Conservation (phyloP, 2,888 invertebrate genomes). For the Calephelis perditalis region DNA sequence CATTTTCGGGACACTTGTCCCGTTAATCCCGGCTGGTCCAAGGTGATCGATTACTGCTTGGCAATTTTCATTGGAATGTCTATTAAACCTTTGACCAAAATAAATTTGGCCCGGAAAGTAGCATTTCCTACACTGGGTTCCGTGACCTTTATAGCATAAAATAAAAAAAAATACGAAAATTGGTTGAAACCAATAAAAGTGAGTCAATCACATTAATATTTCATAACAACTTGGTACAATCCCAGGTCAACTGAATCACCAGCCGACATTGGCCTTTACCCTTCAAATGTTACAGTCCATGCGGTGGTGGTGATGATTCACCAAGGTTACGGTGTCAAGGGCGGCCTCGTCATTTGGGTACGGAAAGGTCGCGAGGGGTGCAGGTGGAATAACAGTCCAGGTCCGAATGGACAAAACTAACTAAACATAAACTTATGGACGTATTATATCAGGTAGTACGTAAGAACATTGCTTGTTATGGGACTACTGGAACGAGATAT, state of each 20-base stretch:
- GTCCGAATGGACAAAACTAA: too few relatives aligned
- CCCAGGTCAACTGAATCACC: background rate
- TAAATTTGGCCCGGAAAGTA: too few relatives aligned
- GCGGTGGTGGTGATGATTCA: background rate
- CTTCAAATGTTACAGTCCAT: background rate
- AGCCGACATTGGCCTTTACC: background rate
- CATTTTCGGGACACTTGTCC: constrained; percentile 74
- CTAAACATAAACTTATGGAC: too few relatives aligned
- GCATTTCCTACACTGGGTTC: too few relatives aligned
- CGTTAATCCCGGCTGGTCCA: constrained; percentile 56
- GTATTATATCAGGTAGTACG: too few relatives aligned
- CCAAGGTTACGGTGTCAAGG: background rate
- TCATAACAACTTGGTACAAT: background rate
- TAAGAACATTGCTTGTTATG: too few relatives aligned
- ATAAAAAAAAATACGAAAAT: too few relatives aligned
- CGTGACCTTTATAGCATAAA: too few relatives aligned
- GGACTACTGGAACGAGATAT: too few relatives aligned
- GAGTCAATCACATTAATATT: constrained; percentile 3
- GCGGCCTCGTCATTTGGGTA: too few relatives aligned
- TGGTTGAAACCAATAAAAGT: background rate
- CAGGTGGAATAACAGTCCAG: too few relatives aligned
- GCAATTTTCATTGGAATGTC: constrained; percentile 41
- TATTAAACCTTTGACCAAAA: constrained; percentile 34
- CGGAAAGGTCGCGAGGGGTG: too few relatives aligned
- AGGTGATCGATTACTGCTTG: constrained; percentile 41